A percentile compares a stretch with the other conserved stretches of the same genome.
These are phyloP conservation scores for Pangasius krempfi DNA, from an alignment of 2,797 vertebrate species.

Conservation along the genomic window DNA sequence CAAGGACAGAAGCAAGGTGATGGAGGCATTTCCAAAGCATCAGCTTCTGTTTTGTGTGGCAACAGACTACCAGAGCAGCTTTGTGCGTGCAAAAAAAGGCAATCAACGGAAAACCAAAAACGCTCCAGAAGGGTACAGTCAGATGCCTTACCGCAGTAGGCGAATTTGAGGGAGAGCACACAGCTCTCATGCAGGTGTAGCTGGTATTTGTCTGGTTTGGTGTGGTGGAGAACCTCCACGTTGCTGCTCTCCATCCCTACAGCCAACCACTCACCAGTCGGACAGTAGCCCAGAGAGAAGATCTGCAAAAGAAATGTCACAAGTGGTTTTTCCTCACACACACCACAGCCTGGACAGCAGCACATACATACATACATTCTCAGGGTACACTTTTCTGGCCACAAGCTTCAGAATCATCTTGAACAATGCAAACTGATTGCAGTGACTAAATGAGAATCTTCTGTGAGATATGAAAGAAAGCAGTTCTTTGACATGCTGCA, in stretches of 20 bases:
- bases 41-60: conserved; percentile 70
- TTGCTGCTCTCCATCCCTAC: conserved; percentile 99
- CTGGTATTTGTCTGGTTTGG: conserved; percentile 96
- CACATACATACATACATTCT: not conserved
- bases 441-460: not conserved
- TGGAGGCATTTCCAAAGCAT: conserved; percentile 73
- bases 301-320: conserved; percentile 73
- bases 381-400: too few relatives aligned
- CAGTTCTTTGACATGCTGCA: too few relatives aligned
- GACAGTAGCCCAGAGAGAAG: conserved; percentile 95
- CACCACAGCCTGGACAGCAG: not conserved
- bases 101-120: not conserved
- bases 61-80: not conserved
- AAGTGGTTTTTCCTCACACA: not conserved
- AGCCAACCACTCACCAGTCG: conserved; percentile 93
- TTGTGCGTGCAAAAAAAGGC: not conserved
- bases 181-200: conserved; percentile 97
- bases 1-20: conserved; percentile 54
- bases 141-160: conserved; percentile 86
- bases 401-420: not conserved
- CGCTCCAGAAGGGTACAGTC: not conserved
- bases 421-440: not conserved
- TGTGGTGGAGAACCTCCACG: conserved; percentile 93
- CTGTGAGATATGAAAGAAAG: not conserved
- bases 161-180: conserved; percentile 94